Percentiles rank a stretch among this genome's conserved stretches.
Evolutionary conservation across 2,888 invertebrate species (phyloP).

Genomic region (Onthophagus sagittarius): DNA sequence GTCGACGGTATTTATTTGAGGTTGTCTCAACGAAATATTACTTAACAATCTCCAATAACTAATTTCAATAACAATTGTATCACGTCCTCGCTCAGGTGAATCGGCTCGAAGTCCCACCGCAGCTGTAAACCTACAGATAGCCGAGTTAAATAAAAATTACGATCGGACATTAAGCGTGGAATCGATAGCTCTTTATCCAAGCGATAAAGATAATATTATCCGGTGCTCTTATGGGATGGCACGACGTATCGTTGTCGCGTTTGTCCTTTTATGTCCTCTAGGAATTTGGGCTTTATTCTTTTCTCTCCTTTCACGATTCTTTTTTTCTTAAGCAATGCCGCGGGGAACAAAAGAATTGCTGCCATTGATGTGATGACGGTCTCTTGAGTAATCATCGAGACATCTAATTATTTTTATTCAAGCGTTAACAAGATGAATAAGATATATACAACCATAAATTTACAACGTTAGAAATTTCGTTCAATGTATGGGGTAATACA

Average conservation of each 20-base stretch:
- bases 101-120: neutral
- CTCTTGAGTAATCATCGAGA: neutral
- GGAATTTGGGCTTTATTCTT: neutral
- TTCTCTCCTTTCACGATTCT: neutral
- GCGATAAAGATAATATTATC: neutral
- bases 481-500: too few species aligned
- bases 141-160: constrained; percentile 1
- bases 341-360: neutral
- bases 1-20: constrained; percentile 20
- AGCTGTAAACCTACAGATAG: neutral
- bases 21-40: neutral
- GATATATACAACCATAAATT: too few species aligned
- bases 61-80: constrained; percentile 20
- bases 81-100: constrained; percentile 18
- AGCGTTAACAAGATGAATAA: neutral
- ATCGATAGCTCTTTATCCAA: constrained; percentile 1
- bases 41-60: neutral
- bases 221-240: neutral
- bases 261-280: neutral
- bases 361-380: neutral
- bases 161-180: neutral
- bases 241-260: neutral
- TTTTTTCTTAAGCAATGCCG: neutral
- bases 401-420: neutral
- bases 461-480: too few species aligned